Conservation (phyloP, 2,797 vertebrate genomes). For the Sitta carolinensis region DNA sequence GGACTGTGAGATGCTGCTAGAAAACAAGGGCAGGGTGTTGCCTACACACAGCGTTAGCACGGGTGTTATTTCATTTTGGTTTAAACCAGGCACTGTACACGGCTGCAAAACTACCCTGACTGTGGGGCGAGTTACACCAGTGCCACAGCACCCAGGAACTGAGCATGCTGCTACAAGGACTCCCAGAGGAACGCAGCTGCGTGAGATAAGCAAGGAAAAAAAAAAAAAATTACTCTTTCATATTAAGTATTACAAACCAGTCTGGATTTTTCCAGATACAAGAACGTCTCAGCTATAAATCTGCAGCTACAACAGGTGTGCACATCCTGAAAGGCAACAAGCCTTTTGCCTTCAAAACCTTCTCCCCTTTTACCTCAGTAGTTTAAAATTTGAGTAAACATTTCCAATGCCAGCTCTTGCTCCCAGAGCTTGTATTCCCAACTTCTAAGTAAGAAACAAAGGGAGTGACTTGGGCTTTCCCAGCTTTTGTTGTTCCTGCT, state of each 20-base stretch:
- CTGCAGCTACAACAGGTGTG: background rate
- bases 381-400: background rate
- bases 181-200: background rate
- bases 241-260: background rate
- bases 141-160: background rate
- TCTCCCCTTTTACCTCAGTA: background rate
- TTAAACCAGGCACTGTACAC: background rate
- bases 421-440: background rate
- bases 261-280: background rate
- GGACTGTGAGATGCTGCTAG: background rate
- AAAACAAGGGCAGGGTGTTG: background rate
- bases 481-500: background rate
- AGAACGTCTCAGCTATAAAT: background rate
- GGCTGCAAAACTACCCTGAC: background rate
- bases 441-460: background rate
- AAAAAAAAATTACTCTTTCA: accelerated
- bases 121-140: background rate
- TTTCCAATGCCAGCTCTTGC: background rate
- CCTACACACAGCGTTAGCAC: background rate
- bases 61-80: background rate
- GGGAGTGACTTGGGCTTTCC: background rate
- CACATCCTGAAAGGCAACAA: background rate
- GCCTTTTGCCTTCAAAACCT: background rate
- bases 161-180: background rate
- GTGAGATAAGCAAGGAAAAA: background rate